phyloP scores from a whole-genome alignment of 2,113 vertebrate species.

The Coregonus clupeaformis region DNA sequence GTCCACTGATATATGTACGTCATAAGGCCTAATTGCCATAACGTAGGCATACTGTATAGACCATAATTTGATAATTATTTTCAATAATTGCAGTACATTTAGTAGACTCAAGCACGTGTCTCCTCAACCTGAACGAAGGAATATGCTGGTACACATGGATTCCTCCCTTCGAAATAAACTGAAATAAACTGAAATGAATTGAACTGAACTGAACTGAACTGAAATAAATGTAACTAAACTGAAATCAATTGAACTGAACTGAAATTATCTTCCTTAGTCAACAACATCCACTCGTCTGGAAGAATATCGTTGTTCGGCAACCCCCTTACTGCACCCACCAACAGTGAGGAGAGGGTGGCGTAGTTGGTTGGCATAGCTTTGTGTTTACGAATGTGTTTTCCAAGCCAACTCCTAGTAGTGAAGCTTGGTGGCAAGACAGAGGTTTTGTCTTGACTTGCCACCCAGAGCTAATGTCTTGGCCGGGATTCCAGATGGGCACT shows the following conservation, averaged over 20 bases:
- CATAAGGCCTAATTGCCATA: too few relatives aligned
- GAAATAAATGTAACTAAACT: too few relatives aligned
- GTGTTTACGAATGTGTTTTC: slow-evolving; percentile 65
- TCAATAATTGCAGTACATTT: too few relatives aligned
- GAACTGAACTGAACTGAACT: too few relatives aligned
- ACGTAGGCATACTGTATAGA: too few relatives aligned
- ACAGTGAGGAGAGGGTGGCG: not conserved
- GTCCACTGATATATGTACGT: too few relatives aligned
- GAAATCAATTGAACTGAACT: not conserved
- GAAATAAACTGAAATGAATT: too few relatives aligned
- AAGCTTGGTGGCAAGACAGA: slow-evolving; percentile 43
- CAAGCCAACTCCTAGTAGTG: slow-evolving; percentile 39
- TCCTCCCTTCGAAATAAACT: too few relatives aligned
- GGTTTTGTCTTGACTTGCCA: slow-evolving; percentile 45
- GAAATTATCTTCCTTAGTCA: not conserved
- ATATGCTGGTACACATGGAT: too few relatives aligned
- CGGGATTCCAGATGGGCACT: slow-evolving; percentile 11
- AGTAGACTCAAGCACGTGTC: too few relatives aligned
- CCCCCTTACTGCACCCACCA: not conserved
- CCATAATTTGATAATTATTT: too few relatives aligned
- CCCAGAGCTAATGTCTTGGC: slow-evolving; percentile 49
- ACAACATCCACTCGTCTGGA: not conserved
- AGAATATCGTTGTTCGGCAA: not conserved
- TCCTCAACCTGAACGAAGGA: too few relatives aligned
- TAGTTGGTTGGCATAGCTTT: slow-evolving; percentile 42